phyloP scores from a whole-genome alignment of 30 jellyfish, hydroid and myxozoan species.

The Hydractinia symbiolongicarpus region DNA sequence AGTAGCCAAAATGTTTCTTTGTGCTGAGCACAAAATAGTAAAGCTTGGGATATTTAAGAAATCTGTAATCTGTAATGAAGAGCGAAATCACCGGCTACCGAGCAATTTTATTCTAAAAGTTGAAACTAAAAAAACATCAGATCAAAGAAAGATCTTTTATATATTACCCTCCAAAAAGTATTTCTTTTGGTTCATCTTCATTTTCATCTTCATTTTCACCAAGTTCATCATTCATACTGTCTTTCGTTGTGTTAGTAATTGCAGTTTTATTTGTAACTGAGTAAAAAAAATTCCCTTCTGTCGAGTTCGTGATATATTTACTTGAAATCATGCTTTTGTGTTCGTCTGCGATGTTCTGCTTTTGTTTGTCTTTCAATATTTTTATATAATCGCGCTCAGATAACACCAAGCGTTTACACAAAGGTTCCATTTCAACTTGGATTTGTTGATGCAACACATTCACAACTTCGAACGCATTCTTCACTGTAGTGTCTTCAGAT shows the following conservation, averaged over 20 bases:
- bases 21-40: too few relatives aligned
- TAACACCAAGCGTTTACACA: slow-evolving; percentile 8
- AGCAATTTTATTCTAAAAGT: too few relatives aligned
- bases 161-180: background rate
- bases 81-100: too few relatives aligned
- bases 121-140: too few relatives aligned
- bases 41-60: too few relatives aligned
- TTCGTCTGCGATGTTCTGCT: background rate
- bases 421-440: background rate
- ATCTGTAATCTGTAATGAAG: too few relatives aligned
- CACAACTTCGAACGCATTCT: background rate
- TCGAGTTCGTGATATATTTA: background rate
- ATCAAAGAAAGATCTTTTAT: too few relatives aligned
- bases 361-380: slow-evolving; percentile 9
- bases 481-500: too few relatives aligned
- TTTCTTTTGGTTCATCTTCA: background rate
- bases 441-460: background rate
- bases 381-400: slow-evolving; percentile 10
- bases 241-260: background rate
- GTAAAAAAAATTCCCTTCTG: slow-evolving; percentile 5
- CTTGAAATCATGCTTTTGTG: background rate
- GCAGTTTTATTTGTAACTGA: background rate
- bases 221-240: background rate
- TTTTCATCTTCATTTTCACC: too few relatives aligned
- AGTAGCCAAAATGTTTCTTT: too few relatives aligned